Evolutionary conservation across 2,888 invertebrate species (phyloP).

Genomic region (Aphodius granarius): DNA sequence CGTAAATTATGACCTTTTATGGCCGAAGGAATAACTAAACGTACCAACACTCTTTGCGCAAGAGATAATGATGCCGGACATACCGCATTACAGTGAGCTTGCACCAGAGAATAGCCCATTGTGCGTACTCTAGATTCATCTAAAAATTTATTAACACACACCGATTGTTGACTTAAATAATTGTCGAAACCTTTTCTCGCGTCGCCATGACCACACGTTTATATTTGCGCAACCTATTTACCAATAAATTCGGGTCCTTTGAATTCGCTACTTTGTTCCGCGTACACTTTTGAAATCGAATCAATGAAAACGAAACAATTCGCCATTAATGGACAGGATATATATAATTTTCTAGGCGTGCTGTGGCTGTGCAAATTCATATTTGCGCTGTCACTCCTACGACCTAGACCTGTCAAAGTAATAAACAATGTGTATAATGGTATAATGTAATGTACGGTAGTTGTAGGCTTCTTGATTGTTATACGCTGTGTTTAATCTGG

Average conservation of each 20-base stretch:
- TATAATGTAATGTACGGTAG: conserved; percentile 10
- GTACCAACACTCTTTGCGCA: not conserved
- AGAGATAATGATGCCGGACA: not conserved
- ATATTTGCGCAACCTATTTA: not conserved
- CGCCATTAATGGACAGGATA: not conserved
- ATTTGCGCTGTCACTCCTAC: conserved; percentile 16
- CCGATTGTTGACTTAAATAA: conserved; percentile 7
- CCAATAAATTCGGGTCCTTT: not conserved
- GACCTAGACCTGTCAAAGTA: conserved; percentile 27
- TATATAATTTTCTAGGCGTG: not conserved
- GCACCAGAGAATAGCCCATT: not conserved
- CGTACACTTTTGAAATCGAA: conserved; percentile 4
- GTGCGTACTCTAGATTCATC: not conserved
- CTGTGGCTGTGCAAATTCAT: conserved; percentile 13
- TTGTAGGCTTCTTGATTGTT: conserved; percentile 7
- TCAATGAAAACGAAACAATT: conserved; percentile 1
- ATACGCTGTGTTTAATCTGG: conserved; percentile 2
- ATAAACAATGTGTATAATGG: not conserved
- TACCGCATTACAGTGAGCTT: conserved; percentile 3
- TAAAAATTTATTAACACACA: conserved; percentile 6
- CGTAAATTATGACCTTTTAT: not conserved
- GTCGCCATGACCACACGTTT: not conserved
- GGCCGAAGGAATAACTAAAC: not conserved
- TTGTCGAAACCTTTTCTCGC: not conserved
- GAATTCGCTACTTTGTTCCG: not conserved